phyloP scores from a whole-genome alignment of 2,797 vertebrate genomes.

The Cheirogaleus major region DNA sequence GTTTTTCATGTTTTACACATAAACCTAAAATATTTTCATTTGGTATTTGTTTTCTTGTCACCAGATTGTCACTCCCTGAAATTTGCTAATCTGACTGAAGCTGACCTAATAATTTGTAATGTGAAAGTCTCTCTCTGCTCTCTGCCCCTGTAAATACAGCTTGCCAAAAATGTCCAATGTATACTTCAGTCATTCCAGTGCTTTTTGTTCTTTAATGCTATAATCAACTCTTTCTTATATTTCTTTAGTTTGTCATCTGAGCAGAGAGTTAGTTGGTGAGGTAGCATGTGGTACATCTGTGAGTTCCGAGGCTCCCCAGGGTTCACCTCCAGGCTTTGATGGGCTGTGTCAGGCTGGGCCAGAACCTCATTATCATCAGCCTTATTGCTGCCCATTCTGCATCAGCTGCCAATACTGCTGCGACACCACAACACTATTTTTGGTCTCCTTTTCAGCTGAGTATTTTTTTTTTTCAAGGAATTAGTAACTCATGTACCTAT shows the following conservation, averaged over 20 bases:
- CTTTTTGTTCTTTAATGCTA: neutral
- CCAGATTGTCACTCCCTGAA: neutral
- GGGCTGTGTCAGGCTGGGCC: neutral
- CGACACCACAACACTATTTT: neutral
- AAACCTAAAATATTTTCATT: neutral
- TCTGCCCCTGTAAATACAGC: neutral
- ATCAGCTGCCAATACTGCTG: neutral
- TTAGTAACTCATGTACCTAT: neutral
- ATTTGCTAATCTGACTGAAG: neutral
- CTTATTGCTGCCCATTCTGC: neutral
- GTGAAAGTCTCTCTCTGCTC: neutral
- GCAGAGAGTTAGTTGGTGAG: neutral
- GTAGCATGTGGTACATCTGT: neutral
- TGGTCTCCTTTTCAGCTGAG: neutral
- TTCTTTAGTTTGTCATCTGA: neutral
- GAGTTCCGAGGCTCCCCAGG: neutral
- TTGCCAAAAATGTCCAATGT: rapidly evolving
- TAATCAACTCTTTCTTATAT: neutral
- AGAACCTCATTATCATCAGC: neutral
- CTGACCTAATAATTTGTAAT: neutral
- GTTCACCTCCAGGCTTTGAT: neutral
- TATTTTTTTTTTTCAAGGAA: neutral
- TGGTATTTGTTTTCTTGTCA: neutral
- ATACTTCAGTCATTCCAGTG: neutral
- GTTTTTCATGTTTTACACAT: neutral